These are phyloP conservation scores for Hydractinia echinata DNA, from an alignment of 30 jellyfish, hydroid and myxozoan species.

Conservation along the genomic window DNA sequence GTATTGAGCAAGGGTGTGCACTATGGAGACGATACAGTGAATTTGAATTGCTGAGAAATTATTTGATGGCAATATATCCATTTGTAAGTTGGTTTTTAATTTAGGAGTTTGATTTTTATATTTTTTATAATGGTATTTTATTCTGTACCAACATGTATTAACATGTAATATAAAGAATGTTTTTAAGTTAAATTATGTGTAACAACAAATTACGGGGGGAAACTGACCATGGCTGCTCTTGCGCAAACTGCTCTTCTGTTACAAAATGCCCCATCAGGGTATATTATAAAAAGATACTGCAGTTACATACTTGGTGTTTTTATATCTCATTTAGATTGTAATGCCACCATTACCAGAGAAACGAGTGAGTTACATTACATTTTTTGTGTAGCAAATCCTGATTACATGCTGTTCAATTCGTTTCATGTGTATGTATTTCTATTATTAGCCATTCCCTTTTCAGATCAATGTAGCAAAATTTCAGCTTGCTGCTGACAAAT, in stretches of 20 bases:
- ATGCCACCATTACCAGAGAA: slow-evolving; percentile 98
- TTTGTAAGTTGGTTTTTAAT: slow-evolving; percentile 49
- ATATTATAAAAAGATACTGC: no score
- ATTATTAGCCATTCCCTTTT: slow-evolving; percentile 22
- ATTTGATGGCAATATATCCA: slow-evolving; percentile 78
- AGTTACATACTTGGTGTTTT: background rate
- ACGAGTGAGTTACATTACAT: slow-evolving; percentile 57
- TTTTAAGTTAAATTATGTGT: no score
- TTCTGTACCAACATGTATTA: no score
- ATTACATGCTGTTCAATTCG: no score
- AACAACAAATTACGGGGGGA: no score
- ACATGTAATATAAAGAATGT: no score
- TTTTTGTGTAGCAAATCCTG: background rate
- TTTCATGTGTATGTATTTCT: background rate
- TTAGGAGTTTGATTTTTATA: background rate
- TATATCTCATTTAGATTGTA: slow-evolving; percentile 63
- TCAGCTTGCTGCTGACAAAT: slow-evolving; percentile 86
- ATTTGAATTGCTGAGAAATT: slow-evolving; percentile 79
- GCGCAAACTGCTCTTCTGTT: no score
- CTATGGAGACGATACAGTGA: slow-evolving; percentile 97
- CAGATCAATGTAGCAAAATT: slow-evolving; percentile 84
- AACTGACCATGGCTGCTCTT: no score
- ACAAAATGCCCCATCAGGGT: no score
- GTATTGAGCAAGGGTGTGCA: slow-evolving; percentile 83
- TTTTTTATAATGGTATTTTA: no score